Conservation (phyloP, 2,888 invertebrate species). For the Rhynchonema sp. region DNA sequence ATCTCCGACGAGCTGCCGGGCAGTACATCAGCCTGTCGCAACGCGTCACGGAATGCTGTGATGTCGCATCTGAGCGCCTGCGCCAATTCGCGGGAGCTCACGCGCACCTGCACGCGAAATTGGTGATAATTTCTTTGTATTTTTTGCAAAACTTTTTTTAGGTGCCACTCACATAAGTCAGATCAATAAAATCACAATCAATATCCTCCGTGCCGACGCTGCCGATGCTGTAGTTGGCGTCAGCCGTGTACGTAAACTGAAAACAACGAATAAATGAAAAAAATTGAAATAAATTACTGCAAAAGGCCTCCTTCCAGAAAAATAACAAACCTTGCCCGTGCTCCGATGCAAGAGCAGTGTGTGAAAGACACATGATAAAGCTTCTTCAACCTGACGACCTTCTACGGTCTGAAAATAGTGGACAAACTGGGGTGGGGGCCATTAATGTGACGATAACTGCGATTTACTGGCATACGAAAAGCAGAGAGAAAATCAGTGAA, state of each 20-base stretch:
- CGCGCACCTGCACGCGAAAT: slow-evolving; percentile 5
- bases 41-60: slow-evolving; percentile 3
- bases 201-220: slow-evolving; percentile 87
- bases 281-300: not conserved
- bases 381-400: slow-evolving; percentile 30
- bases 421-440: no score
- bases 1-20: not conserved
- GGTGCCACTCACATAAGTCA: slow-evolving; percentile 54
- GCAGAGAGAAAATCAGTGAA: no score
- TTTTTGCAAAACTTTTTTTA: not conserved
- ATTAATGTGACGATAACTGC: no score
- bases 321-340: slow-evolving; percentile 30
- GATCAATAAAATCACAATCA: slow-evolving; percentile 90
- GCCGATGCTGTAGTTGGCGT: slow-evolving; percentile 83
- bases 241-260: slow-evolving; percentile 69
- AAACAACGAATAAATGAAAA: slow-evolving; percentile 8
- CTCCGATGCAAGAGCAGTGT: slow-evolving; percentile 35
- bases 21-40: not conserved
- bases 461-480: no score
- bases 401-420: slow-evolving; percentile 29
- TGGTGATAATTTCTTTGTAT: no score
- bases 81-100: slow-evolving; percentile 5
- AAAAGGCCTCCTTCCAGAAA: not conserved
- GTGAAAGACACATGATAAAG: slow-evolving; percentile 32
- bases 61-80: slow-evolving; percentile 2